Evolutionary conservation across 2,113 vertebrate genomes (phyloP), one percentile per base, ranked within the genome.

Genomic region (Alosa alosa): DNA sequence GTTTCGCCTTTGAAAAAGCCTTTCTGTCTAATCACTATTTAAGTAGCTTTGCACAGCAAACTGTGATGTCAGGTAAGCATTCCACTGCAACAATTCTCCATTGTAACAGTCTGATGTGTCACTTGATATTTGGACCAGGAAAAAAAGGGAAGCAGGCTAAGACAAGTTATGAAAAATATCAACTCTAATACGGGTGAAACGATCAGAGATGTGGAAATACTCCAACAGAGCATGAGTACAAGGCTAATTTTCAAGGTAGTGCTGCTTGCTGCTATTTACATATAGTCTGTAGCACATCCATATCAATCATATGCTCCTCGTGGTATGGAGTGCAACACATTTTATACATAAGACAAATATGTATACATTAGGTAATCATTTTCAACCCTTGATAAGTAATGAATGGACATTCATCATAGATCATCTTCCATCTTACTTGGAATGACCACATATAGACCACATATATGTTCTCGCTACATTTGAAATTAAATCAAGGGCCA

Each of bases 21-120:
- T 85, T 82, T 82, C 83, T 81, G 87, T 86, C 83, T 88, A 87
- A 88, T 87, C 83, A 81, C 25, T 39, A 82, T 90, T 90, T 88
- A 90, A 90, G 88, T 85, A 87, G 88, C 88, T 89, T 87, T 86
- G 72, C 81, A 75, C 88, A 84, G 86, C 52, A 82, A 50, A 85
- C 81, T 87, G 57, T 86, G 88, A 89, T 89, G 84, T 72, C 81
- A 81, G 78, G 82, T 89, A 85, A 85, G 85, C 41, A 87, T 87
- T 87, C 84, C 36, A 64, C 85, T 86, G 47, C 50, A 86, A 90
- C 86, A 86, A 84, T 88, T 85, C 84, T 4, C 83, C 81, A 87
- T 89, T 86, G 87, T 90, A 87, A 86, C 45, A 85, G 11, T 60
- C 55, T 52, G 18, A 60, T 22, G 55, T 60, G 18, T 60, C 55